Conservation (phyloP, 2,113 vertebrate species). For the Chionodraco myersi region DNA sequence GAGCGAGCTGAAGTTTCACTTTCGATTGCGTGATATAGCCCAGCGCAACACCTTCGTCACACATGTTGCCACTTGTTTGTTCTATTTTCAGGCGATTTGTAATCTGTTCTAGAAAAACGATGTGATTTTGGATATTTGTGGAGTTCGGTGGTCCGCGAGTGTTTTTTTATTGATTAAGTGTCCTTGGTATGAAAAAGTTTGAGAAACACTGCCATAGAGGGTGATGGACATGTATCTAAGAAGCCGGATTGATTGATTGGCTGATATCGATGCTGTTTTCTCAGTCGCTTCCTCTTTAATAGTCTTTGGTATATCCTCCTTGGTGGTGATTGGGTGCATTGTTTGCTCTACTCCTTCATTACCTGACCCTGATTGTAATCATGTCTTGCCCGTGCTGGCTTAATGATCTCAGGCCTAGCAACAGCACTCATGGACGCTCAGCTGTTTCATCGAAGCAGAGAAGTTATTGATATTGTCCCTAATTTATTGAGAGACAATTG, state of each 20-base stretch:
- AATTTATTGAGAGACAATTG: slow-evolving; percentile 71
- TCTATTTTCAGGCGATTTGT: no score
- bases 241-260: slow-evolving; percentile 19
- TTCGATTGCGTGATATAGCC: no score
- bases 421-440: slow-evolving; percentile 66
- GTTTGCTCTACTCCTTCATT: slow-evolving; percentile 53
- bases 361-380: slow-evolving; percentile 61
- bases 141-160: no score
- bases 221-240: slow-evolving; percentile 3
- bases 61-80: no score
- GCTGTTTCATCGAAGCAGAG: slow-evolving; percentile 64
- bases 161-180: no score
- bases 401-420: slow-evolving; percentile 71
- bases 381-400: slow-evolving; percentile 49
- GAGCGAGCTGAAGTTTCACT: no score
- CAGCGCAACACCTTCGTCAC: no score
- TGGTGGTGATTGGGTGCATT: slow-evolving; percentile 55
- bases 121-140: no score
- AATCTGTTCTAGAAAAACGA: no score
- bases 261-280: slow-evolving; percentile 44
- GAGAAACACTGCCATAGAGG: no score
- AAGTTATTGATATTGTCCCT: slow-evolving; percentile 80
- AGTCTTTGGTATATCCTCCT: slow-evolving; percentile 38
- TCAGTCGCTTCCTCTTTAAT: slow-evolving; percentile 54
- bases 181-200: no score